These are phyloP conservation scores for Candidula unifasciata DNA, from an alignment of 2,888 invertebrate species.

Conservation along the genomic window DNA sequence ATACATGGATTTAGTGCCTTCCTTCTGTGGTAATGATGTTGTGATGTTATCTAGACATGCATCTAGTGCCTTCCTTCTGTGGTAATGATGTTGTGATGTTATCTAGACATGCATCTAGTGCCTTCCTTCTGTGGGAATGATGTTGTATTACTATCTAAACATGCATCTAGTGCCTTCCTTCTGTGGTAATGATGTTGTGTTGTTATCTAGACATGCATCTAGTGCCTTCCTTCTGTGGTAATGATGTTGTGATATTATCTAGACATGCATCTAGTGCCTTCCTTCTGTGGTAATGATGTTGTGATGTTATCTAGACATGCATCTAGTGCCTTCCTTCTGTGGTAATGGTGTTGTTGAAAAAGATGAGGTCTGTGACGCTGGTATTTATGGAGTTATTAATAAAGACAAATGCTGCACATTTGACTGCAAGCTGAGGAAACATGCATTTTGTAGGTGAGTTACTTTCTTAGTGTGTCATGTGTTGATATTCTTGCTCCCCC, in stretches of 20 bases:
- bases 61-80: no score
- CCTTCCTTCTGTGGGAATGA: slow-evolving; percentile 15
- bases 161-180: no score
- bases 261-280: neutral
- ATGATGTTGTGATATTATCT: neutral
- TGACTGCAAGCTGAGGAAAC: neutral
- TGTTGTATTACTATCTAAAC: no score
- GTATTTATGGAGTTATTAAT: neutral
- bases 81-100: no score
- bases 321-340: neutral
- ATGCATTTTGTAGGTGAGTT: neutral
- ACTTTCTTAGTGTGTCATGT: neutral
- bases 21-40: no score
- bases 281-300: neutral
- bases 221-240: no score
- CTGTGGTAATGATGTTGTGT: no score
- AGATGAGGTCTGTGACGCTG: slow-evolving; percentile 18
- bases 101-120: neutral
- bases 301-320: neutral
- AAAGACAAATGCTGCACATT: neutral
- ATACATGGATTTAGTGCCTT: no score
- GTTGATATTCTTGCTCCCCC: no score
- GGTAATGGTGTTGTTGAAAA: slow-evolving; percentile 20
- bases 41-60: no score
- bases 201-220: no score